Percentiles rank a stretch among this genome's conserved stretches.
These are phyloP conservation scores for Cosmorhoe ocellata DNA, from an alignment of 2,888 invertebrate species.

Conservation along the genomic window DNA sequence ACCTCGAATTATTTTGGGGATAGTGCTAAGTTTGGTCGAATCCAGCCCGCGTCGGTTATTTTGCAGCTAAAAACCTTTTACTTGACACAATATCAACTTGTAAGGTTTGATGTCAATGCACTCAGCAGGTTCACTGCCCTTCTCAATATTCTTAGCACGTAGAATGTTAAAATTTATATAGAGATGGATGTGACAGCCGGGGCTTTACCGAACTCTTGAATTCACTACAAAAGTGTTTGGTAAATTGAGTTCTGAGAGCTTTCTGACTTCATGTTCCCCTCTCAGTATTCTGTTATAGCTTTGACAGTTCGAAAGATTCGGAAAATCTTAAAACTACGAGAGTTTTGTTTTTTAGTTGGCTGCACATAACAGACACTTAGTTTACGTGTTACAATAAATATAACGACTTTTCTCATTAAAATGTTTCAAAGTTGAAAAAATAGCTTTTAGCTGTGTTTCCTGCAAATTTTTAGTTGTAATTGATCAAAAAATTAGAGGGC, in stretches of 20 bases:
- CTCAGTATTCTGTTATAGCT: conserved; percentile 7
- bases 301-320: not conserved
- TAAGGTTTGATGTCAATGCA: conserved; percentile 60
- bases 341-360: not conserved
- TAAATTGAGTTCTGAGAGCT: conserved; percentile 45
- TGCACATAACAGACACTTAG: too few relatives aligned
- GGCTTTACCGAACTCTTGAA: conserved; percentile 34
- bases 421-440: too few relatives aligned
- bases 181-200: conserved; percentile 52
- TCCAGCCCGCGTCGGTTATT: too few relatives aligned
- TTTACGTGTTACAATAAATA: too few relatives aligned
- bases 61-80: conserved; percentile 31
- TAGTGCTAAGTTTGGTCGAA: too few relatives aligned
- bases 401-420: too few relatives aligned
- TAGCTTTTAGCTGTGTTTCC: too few relatives aligned
- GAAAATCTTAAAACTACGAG: not conserved
- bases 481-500: too few relatives aligned
- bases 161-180: conserved; percentile 60
- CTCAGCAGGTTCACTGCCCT: conserved; percentile 68
- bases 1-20: too few relatives aligned
- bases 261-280: conserved; percentile 16
- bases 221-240: conserved; percentile 35
- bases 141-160: conserved; percentile 58
- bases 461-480: too few relatives aligned
- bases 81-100: conserved; percentile 37